Conservation (phyloP, 1,140 invertebrate genomes). For the Drosophila fuyamai region DNA sequence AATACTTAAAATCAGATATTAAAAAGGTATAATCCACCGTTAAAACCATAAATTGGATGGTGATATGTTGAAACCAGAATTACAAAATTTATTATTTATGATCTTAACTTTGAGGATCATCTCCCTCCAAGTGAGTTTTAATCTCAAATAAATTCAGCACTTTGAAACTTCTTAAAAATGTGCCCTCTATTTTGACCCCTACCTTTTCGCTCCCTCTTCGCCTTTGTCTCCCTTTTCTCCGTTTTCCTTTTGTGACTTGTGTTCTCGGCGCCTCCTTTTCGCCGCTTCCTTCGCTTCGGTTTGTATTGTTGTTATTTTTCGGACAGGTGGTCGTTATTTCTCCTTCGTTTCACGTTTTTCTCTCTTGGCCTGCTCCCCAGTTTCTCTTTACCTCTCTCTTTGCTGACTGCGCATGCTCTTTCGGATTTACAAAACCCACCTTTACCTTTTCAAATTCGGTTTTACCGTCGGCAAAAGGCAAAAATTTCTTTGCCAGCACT, state of each 20-base stretch:
- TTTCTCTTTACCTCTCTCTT: neutral
- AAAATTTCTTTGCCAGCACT: constrained; percentile 15
- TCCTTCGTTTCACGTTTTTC: constrained; percentile 2
- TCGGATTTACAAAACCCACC: constrained; percentile 41
- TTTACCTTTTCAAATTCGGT: constrained; percentile 12
- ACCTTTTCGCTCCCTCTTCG: constrained; percentile 8
- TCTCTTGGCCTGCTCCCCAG: neutral
- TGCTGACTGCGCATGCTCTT: constrained; percentile 43
- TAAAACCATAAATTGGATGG: too few relatives aligned
- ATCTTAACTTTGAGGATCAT: neutral
- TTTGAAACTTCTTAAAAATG: too few relatives aligned
- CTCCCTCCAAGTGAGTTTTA: neutral
- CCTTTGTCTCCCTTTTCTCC: constrained; percentile 1
- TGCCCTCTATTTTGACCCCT: constrained; percentile 2
- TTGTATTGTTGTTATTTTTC: constrained; percentile 48
- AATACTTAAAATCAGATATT: too few relatives aligned
- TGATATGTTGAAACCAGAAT: too few relatives aligned
- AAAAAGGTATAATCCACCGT: too few relatives aligned
- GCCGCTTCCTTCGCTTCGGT: constrained; percentile 40
- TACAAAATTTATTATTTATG: too few relatives aligned
- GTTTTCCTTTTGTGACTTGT: constrained; percentile 20
- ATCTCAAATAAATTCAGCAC: constrained; percentile 4
- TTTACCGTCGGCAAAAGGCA: constrained; percentile 42
- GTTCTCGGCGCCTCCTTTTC: constrained; percentile 28
- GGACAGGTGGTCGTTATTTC: constrained; percentile 67